Evolutionary conservation across 30 jellyfish, hydroid and myxozoan species (phyloP).

Genomic region (Pseudorhiza aurosa): DNA sequence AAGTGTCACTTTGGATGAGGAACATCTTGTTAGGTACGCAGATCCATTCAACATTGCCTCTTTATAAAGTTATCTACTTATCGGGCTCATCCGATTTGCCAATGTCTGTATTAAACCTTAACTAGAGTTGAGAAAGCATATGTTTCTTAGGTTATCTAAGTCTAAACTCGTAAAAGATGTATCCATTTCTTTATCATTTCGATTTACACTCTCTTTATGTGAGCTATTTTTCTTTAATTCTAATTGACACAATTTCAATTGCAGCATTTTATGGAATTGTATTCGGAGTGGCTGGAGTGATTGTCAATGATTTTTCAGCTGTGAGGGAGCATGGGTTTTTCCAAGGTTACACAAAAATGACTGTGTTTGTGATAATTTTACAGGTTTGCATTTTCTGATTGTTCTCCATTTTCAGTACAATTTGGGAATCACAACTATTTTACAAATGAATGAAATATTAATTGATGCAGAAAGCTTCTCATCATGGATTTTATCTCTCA

Average conservation of each 20-base stretch:
- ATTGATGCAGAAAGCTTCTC: too few species aligned
- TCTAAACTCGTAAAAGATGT: neutral
- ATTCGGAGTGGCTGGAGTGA: conserved; percentile 78
- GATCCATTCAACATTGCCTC: neutral
- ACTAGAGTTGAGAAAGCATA: too few species aligned
- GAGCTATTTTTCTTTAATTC: neutral
- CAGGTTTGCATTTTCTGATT: conserved; percentile 77
- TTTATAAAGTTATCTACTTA: too few species aligned
- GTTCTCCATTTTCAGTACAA: too few species aligned
- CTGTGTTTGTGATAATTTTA: conserved; percentile 69
- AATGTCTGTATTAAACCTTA: too few species aligned
- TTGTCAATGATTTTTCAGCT: conserved; percentile 70
- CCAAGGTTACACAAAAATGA: conserved; percentile 86
- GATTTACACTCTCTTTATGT: neutral
- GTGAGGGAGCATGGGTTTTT: conserved; percentile 81
- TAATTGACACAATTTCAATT: neutral
- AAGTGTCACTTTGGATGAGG: conserved; percentile 96
- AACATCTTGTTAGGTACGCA: conserved; percentile 87
- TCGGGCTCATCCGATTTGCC: too few species aligned
- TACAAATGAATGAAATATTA: too few species aligned
- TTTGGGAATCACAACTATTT: too few species aligned
- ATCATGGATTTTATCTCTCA: too few species aligned
- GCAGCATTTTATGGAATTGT: conserved; percentile 89
- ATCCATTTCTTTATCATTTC: neutral
- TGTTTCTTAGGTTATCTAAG: neutral